Evolutionary conservation across 92 coral and sea anemone species (phyloP), one percentile per base, ranked within the genome.

Genomic region (Micromussa lordhowensis): DNA sequence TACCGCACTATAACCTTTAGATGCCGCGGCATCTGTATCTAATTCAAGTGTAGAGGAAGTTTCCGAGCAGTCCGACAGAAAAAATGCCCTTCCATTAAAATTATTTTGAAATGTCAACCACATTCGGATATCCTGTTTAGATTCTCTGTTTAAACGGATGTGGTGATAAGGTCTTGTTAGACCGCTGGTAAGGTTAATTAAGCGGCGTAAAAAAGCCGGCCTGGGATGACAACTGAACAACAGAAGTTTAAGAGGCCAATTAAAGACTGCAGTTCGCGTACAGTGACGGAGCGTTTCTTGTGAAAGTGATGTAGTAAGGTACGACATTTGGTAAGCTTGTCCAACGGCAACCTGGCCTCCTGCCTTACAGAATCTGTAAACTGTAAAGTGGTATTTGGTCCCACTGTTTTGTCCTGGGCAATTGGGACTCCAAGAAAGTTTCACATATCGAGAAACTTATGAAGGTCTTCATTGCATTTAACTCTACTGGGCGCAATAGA

Each of bases 131-230:
- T n/a, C n/a, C n/a, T n/a, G n/a, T n/a, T n/a, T n/a, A n/a, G n/a
- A n/a, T n/a, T n/a, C n/a, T n/a, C n/a, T n/a, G n/a, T n/a, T n/a
- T n/a, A n/a, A n/a, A n/a, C n/a, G n/a, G n/a, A n/a, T n/a, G n/a
- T n/a, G n/a, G n/a, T n/a, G n/a, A n/a, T n/a, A n/a, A n/a, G 89
- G 83, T 51, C 77, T 63, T 2, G 38, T 70, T 15, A 88, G 22
- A 29, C 88, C 91, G 7, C 29, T 75, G 66, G 94, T 91, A 58
- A 91, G 90, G 30, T 91, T 91, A 22, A 91, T 77, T 19, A 91
- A 38, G 40, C 94, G 88, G 29, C 91, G 91, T 13, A 91, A 64
- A 75, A 91, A 83, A 16, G 91, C 91, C 91, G 81, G 1, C 91
- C 91, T 17, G 89, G 94, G 5, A 79, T 16, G 2, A 87, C 88